phyloP scores from a whole-genome alignment of 2,113 vertebrate genomes.

The Psilopsiagon aurifrons region DNA sequence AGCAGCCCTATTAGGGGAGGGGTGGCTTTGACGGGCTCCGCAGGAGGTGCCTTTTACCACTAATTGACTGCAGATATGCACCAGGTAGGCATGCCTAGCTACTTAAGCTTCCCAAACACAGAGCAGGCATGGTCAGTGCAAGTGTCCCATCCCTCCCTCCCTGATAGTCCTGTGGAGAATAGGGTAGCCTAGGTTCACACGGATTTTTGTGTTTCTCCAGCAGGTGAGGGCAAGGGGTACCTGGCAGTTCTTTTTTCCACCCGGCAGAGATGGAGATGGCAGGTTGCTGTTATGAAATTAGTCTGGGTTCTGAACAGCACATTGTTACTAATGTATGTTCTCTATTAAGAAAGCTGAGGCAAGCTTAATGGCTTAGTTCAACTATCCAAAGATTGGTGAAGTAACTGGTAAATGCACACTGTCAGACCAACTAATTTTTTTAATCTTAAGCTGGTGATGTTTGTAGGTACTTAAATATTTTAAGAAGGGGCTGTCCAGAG shows the following conservation, averaged over 20 bases:
- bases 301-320: not conserved
- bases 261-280: not conserved
- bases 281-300: not conserved
- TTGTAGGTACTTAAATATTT: conserved; percentile 42
- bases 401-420: conserved; percentile 25
- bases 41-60: not conserved
- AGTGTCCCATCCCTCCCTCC: not conserved
- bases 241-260: not conserved
- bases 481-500: conserved; percentile 15
- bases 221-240: not conserved
- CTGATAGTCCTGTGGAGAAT: not conserved
- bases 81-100: not conserved
- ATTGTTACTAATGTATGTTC: not conserved
- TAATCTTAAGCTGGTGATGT: not conserved
- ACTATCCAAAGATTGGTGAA: not conserved
- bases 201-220: not conserved
- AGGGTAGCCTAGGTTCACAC: not conserved
- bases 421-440: conserved; percentile 25
- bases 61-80: not conserved
- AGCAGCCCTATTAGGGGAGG: not conserved
- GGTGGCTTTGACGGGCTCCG: not conserved
- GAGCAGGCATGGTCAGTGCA: not conserved
- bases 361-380: conserved; percentile 27
- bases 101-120: not conserved
- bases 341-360: not conserved